Evolutionary conservation across 2,797 vertebrate species (phyloP).

Genomic region (Mormyrus hasselquistii): DNA sequence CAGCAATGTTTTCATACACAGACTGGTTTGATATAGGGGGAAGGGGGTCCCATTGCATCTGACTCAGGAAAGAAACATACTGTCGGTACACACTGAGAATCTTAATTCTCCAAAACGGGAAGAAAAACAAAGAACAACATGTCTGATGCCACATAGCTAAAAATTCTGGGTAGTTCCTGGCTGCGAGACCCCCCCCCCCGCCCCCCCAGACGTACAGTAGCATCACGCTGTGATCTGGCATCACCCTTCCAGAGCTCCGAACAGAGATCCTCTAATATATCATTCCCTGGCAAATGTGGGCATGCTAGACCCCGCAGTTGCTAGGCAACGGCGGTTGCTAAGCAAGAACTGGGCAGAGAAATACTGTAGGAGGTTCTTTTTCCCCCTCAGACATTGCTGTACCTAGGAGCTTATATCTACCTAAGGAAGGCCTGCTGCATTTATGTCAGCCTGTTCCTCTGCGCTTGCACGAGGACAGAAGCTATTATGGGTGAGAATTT

Average conservation of each 20-base stretch:
- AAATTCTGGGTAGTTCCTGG: background rate
- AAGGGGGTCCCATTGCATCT: background rate
- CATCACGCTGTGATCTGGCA: conserved; percentile 24
- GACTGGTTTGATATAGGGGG: background rate
- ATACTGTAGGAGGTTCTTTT: conserved; percentile 35
- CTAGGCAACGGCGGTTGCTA: conserved; percentile 68
- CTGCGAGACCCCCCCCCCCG: background rate
- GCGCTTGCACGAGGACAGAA: background rate
- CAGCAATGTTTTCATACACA: background rate
- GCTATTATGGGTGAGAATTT: background rate
- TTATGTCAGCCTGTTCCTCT: background rate
- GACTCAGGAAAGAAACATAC: background rate
- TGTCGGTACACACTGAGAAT: background rate
- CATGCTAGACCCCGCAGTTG: conserved; percentile 53
- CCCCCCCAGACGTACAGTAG: conserved; percentile 5
- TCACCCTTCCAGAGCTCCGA: background rate
- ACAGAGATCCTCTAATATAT: conserved; percentile 19
- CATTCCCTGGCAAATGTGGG: conserved; percentile 44
- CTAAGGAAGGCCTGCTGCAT: conserved; percentile 18
- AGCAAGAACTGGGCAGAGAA: conserved; percentile 42
- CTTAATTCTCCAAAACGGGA: background rate
- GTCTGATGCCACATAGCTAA: background rate
- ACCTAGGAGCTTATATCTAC: conserved; percentile 39
- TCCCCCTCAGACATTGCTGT: conserved; percentile 29
- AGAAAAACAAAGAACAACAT: background rate